These are phyloP conservation scores for Manacus vitellinus DNA, from an alignment of 2,113 vertebrate genomes.

Conservation along the genomic window DNA sequence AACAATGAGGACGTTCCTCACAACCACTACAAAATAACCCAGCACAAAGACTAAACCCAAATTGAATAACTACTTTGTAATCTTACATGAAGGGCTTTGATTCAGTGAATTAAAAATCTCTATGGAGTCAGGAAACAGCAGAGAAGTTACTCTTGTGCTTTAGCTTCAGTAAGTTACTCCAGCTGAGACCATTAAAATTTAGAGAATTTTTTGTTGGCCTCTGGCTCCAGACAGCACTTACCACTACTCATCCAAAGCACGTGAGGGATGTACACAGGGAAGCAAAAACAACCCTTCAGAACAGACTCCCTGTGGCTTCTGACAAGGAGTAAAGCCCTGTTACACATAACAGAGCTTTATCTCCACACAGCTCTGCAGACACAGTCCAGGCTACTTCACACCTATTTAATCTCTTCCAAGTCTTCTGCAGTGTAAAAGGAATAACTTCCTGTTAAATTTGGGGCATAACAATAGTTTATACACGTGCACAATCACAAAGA, in stretches of 20 bases:
- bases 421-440: background rate
- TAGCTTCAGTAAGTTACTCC: background rate
- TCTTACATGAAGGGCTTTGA: background rate
- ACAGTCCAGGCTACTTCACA: background rate
- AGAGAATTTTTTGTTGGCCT: background rate
- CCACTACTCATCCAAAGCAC: background rate
- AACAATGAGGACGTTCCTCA: background rate
- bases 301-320: background rate
- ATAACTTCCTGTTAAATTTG: background rate
- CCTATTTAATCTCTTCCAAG: background rate
- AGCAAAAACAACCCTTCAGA: background rate
- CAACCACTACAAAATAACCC: background rate
- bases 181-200: background rate
- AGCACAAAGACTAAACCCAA: background rate
- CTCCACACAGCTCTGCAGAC: background rate
- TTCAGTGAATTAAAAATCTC: background rate
- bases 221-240: background rate
- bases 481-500: background rate
- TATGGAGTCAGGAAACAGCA: background rate
- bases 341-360: background rate
- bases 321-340: background rate
- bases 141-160: background rate
- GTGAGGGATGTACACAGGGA: background rate
- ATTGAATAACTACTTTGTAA: background rate
- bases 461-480: background rate